Base-by-base conservation (phyloP, 2,113 vertebrate genomes). In the Elanus axillaris region DNA sequence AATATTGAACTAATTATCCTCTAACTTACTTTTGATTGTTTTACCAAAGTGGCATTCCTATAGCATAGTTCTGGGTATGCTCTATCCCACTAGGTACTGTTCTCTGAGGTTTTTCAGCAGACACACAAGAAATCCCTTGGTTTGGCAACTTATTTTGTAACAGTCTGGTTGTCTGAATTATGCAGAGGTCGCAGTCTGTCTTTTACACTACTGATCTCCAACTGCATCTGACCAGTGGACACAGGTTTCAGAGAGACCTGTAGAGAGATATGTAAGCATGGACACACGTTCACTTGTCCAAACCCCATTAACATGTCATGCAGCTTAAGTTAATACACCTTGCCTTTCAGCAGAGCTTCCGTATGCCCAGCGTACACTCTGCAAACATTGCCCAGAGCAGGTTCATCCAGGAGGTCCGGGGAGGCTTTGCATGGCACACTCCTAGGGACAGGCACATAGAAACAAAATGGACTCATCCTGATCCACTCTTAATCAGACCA, bases 121-220 rank as follows among this genome's bases (percentile, higher is more conserved):
- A 15, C 12, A 16, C 23, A 6, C 6, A 34, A 67, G 50, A 78
- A 95, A 72, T 56, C 27, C 29, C 14, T 53, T 71, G 64, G 7
- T 89, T 63, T 82, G 84, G 22, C 21, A 63, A 18, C 5, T 22
- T 13, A 25, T 9, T 75, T 52, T 36, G n/a, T 21, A 25, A 42
- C 1, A 66, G 29, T 13, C 42, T 64, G 26, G 36, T 22, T 67
- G 63, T 27, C 55, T 75, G 69, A 63, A 21, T 45, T 3, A 23
- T 1, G 0, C 48, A 16, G 63, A 48, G 42, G 36, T 36, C 22
- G 2, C 40, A 6, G 27, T 2, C 31, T 22, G 1, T 21, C 7
- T 63, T 55, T 60, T 9, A 17, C 40, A 27, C 15, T 36, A 1
- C 38, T 32, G 31, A 6, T 18, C 59, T 66, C 43, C 32, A 21